Base-by-base conservation (phyloP, 1,140 invertebrate genomes). In the Carposina sasakii region DNA sequence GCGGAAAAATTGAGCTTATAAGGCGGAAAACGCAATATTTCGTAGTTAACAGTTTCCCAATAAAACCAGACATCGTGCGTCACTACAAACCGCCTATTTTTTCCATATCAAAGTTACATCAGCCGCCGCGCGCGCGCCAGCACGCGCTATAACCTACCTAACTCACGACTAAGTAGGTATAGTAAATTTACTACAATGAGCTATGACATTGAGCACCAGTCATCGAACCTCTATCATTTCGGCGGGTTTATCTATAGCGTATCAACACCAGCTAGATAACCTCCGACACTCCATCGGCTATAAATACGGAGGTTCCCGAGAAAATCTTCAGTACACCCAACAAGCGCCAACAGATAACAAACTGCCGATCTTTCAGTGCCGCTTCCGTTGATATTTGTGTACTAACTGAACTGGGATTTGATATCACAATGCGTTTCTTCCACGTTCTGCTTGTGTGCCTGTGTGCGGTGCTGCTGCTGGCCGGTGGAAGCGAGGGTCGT, bases 231-330 rank as follows among this genome's bases (percentile, higher is more conserved):
- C 17, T 67, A 74, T 67, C 65, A 51, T 63, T 78, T 78, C 36
- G 76, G 73, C 52, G 61, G 70, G 71, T 73, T n/a, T n/a, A n/a
- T n/a, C n/a, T n/a, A 33, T 33, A 13, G 8, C 9, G 16, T 76
- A 76, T 76, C 69, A 57, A 52, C 76, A 73, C 76, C 74, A 74
- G 74, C 71, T 23, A 64, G 76, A 81, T 81, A 77, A 77, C 74
- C 72, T n/a, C 52, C 49, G 21, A 26, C 37, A 42, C 46, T 33
- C 31, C 4, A 28, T 6, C 6, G 57, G 76, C 74, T 81, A 77
- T 74, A 81, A 68, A 46, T 52, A 45, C 54, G 48, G 60, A 63
- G 53, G 12, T 28, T 6, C 57, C 62, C 43, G 53, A 54, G 48
- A 28, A 55, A 47, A 61, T 60, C 68, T 55, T 61, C 74, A 81